These are phyloP conservation scores for Tiaroga cobitis DNA, from an alignment of 2,797 vertebrate genomes.

Conservation along the genomic window DNA sequence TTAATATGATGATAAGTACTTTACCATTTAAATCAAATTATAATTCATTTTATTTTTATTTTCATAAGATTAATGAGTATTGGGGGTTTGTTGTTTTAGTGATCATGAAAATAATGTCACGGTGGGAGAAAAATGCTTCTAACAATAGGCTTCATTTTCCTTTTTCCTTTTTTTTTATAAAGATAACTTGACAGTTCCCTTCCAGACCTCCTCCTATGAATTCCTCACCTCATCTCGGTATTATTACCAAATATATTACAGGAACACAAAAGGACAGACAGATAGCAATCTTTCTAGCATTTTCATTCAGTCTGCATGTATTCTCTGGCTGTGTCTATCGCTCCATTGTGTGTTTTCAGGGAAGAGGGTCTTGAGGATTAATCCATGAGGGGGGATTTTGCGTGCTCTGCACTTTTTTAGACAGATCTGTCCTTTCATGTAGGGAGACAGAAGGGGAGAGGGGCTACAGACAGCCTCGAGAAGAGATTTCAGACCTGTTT, in stretches of 20 bases:
- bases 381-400: slow-evolving; percentile 73
- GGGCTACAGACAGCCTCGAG: slow-evolving; percentile 60
- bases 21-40: neutral
- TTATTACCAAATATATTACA: slow-evolving; percentile 42
- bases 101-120: neutral
- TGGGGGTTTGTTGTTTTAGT: neutral
- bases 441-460: slow-evolving; percentile 59
- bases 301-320: slow-evolving; percentile 41
- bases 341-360: slow-evolving; percentile 37
- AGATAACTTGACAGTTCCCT: slow-evolving; percentile 35
- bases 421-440: slow-evolving; percentile 70
- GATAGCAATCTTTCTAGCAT: slow-evolving; percentile 43
- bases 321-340: slow-evolving; percentile 19
- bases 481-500: slow-evolving; percentile 71
- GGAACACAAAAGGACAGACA: slow-evolving; percentile 42
- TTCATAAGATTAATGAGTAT: neutral
- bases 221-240: slow-evolving; percentile 26
- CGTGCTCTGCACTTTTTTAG: slow-evolving; percentile 73
- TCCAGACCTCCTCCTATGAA: slow-evolving; percentile 34
- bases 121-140: neutral
- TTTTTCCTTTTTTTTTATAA: neutral
- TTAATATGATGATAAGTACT: neutral
- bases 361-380: slow-evolving; percentile 66
- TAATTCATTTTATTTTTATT: too few relatives aligned
- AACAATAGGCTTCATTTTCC: neutral